These are phyloP conservation scores for Gortyna flavago DNA, from an alignment of 2,888 invertebrate species.

Conservation along the genomic window DNA sequence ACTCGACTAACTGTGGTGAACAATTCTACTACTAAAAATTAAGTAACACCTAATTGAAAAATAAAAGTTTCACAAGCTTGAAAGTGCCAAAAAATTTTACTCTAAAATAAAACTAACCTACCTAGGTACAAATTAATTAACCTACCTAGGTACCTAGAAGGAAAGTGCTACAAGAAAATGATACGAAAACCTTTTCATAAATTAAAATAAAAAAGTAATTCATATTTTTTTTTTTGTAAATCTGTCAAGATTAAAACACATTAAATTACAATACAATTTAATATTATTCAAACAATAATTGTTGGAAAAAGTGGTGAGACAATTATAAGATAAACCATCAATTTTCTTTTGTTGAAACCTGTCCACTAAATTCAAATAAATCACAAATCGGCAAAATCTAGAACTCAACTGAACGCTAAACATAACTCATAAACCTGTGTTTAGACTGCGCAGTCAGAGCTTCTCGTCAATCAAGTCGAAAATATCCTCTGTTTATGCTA, in stretches of 20 bases:
- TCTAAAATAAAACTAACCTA: too few relatives aligned
- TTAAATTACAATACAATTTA: not conserved
- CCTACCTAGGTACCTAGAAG: too few relatives aligned
- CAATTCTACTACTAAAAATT: not conserved
- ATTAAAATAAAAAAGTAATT: not conserved
- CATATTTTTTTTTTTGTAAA: fast-evolving
- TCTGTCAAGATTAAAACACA: not conserved
- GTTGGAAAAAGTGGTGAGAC: not conserved
- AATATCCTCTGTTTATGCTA: slow-evolving; percentile 81
- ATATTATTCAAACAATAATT: not conserved
- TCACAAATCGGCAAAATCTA: slow-evolving; percentile 30
- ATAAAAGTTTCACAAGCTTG: not conserved
- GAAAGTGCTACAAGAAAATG: not conserved
- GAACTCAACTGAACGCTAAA: slow-evolving; percentile 56
- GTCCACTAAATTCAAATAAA: not conserved
- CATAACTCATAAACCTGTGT: slow-evolving; percentile 72
- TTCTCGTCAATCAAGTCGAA: slow-evolving; percentile 79
- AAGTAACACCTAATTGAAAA: not conserved
- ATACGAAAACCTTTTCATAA: not conserved
- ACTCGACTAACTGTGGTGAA: not conserved
- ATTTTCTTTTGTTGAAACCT: not conserved
- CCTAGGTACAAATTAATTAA: too few relatives aligned
- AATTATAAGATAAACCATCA: too few relatives aligned
- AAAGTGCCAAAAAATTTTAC: not conserved
- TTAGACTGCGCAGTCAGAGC: slow-evolving; percentile 67